Percentiles rank a stretch among this genome's conserved stretches.
These are phyloP conservation scores for Amphimedon queenslandica DNA, from an alignment of 37 sponge, comb jelly and placozoan genomes.

Conservation along the genomic window DNA sequence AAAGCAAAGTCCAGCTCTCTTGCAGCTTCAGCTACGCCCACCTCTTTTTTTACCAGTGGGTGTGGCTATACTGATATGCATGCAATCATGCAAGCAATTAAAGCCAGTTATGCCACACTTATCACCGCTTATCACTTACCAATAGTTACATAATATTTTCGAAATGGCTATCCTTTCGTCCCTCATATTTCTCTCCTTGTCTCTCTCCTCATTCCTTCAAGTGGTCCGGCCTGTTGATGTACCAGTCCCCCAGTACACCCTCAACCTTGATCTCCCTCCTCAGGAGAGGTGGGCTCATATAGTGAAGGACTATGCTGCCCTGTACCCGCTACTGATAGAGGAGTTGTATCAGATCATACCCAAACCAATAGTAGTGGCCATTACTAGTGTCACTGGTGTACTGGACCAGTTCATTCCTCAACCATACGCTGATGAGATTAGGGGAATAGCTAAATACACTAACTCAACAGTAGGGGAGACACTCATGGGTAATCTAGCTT, in stretches of 20 bases:
- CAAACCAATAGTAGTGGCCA: constrained; percentile 24
- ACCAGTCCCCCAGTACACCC: constrained; percentile 15
- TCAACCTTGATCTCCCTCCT: constrained; percentile 64
- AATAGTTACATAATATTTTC: no score
- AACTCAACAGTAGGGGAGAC: constrained; percentile 47
- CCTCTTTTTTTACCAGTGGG: no score
- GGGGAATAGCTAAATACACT: constrained; percentile 35
- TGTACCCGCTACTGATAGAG: constrained; percentile 11
- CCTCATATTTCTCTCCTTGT: no score
- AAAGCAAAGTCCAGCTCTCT: no score
- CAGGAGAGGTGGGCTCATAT: constrained; percentile 59
- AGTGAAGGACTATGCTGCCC: constrained; percentile 10
- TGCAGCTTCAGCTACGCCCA: no score
- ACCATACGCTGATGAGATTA: constrained; percentile 69
- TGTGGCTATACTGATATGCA: no score
- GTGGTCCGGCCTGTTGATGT: background rate
- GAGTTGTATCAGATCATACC: constrained; percentile 31
- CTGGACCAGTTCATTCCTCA: constrained; percentile 51
- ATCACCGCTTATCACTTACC: no score
- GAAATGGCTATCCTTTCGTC: no score
- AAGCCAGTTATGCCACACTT: no score
- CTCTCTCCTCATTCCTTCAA: no score
- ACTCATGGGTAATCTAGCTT: constrained; percentile 53
- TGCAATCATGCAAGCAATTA: no score
- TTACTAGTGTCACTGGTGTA: constrained; percentile 31